Percentiles rank a stretch among this genome's conserved stretches.
Evolutionary conservation across 2,113 vertebrate species (phyloP).

Genomic region (Chlamydotis undulata): DNA sequence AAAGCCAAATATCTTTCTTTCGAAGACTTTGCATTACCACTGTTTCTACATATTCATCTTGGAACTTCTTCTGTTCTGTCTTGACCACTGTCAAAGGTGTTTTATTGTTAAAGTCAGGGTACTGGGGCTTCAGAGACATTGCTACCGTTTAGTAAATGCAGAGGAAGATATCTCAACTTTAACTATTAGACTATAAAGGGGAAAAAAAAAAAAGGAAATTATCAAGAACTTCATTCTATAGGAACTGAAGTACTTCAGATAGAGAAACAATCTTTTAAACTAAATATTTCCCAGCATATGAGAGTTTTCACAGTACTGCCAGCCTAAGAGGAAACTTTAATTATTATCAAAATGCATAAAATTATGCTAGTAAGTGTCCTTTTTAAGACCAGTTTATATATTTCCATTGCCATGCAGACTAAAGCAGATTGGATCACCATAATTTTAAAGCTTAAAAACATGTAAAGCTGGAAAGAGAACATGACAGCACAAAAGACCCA

Average conservation of each 20-base stretch:
- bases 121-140: not conserved
- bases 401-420: not conserved
- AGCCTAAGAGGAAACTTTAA: not conserved
- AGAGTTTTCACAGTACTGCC: not conserved
- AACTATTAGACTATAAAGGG: not conserved
- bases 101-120: not conserved
- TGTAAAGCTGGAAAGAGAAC: not conserved
- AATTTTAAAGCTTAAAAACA: not conserved
- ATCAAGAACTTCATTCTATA: not conserved
- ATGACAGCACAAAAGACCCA: not conserved
- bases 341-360: not conserved
- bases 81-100: not conserved
- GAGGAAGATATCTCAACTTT: not conserved
- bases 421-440: not conserved
- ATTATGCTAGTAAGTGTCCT: not conserved
- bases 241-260: not conserved
- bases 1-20: not conserved
- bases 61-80: not conserved
- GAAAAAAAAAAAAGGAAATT: not conserved
- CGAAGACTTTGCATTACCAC: not conserved
- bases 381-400: not conserved
- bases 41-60: not conserved
- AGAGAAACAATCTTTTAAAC: not conserved
- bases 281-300: not conserved
- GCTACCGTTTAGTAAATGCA: not conserved